Evolutionary conservation across 2,113 vertebrate species (phyloP).

Genomic region (Rhombomys opimus): DNA sequence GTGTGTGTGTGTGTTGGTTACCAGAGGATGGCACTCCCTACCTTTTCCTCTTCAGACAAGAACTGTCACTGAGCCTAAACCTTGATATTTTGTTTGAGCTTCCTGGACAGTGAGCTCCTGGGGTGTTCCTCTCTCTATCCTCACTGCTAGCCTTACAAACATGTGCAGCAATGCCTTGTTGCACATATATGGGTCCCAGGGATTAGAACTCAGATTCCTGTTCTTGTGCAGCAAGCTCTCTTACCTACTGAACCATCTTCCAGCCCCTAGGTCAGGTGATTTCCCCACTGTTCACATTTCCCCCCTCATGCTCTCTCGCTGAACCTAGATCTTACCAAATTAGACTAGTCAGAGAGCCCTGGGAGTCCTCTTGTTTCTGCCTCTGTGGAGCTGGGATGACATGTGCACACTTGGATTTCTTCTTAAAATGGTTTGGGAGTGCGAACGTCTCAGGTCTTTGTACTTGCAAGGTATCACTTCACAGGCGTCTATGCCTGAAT

Average conservation of each 20-base stretch:
- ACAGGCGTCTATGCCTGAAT: background rate
- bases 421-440: background rate
- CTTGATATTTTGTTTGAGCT: background rate
- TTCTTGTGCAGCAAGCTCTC: background rate
- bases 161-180: background rate
- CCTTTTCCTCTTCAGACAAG: background rate
- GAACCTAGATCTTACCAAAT: background rate
- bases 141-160: background rate
- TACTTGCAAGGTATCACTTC: background rate
- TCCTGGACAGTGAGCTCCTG: too few species aligned
- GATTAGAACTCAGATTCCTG: background rate
- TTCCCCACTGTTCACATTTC: background rate
- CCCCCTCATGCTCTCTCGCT: background rate
- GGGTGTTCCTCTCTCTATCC: too few species aligned
- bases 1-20: background rate
- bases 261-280: background rate
- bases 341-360: background rate
- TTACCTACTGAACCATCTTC: too few species aligned
- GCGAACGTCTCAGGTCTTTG: background rate
- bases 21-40: background rate
- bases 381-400: background rate
- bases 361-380: background rate
- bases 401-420: accelerated
- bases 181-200: background rate
- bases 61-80: background rate